Evolutionary conservation across 64 coral and sea anemone genomes (phyloP), one percentile per base, ranked within the genome.

Genomic region (Montipora efflorescens): DNA sequence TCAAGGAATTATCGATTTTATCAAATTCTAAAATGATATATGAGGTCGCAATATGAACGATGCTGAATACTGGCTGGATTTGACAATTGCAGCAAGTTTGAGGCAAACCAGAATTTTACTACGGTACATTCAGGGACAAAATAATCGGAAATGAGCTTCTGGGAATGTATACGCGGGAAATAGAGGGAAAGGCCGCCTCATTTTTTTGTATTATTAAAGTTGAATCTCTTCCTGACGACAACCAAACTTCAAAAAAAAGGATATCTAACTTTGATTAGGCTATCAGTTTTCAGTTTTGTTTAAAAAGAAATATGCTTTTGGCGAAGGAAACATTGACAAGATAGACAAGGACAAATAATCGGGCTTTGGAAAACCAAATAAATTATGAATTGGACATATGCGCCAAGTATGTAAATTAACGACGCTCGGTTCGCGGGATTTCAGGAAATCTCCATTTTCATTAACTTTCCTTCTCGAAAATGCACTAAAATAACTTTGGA

Each of bases 361-460:
- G 3, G 4, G 61, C 64, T 86, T 48, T 84, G 59, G 59, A 71
- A 86, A 86, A 71, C 15, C 28, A 48, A 18, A 72, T 72, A 71
- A 86, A 86, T 86, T 86, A 86, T 86, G 4, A 45, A 86, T 86
- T 70, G 82, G 68, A 71, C 82, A 71, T 70, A 86, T 50, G 22
- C 45, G 82, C 62, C 82, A 86, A 86, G 13, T 49, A 86, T 86
- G 82, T 20, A 86, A 86, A 86, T 86, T 71, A 71, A 59, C 81
- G 81, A 67, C 78, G 58, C 25, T 84, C 81, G 11, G 64, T 18
- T 19, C 2, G 66, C 46, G 15, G 13, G 46, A 18, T 86, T 11
- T 25, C n/a, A 71, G 66, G 47, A n/a, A 67, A 84, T 47, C 67
- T 67, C 45, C 45, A 69, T 70, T 69, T 67, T 50, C 43, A 86